Evolutionary conservation across 2,888 invertebrate genomes (phyloP), one percentile per base, ranked within the genome.

Genomic region (Drosophila cyrtoloma): DNA sequence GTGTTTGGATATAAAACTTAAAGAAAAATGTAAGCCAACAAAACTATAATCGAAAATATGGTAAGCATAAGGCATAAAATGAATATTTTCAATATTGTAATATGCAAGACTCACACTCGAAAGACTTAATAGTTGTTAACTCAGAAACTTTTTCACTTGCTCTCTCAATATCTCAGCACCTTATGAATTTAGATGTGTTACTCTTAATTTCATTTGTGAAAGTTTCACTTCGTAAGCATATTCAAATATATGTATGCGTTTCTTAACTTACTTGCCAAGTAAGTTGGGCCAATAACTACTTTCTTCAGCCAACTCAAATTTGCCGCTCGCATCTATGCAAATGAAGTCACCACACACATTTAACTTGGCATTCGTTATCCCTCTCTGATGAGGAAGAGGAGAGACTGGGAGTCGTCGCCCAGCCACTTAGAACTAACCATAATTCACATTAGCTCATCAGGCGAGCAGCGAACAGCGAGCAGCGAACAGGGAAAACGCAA

Each of bases 391-490:
- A 2, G 16, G 47, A 9, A 1, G 9, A 16, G 47, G 0, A 19
- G 19, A 12, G 26, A 51, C 76, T 58, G 59, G 22, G 26, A 56
- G 51, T 42, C 55, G 50, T 51, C 61, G 42, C 35, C 19, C 47
- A 50, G 70, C 69, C 84, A 81, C 81, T 79, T 61, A 70, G 51
- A 81, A 75, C 79, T 79, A 79, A 64, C 67, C 89, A 84, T 81
- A 89, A 81, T 77, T 86, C 86, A 79, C 71, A 86, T 83, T 83
- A 86, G 81, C 86, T 79, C 61, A 62, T 62, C 68, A 44, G 22
- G 47, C 44, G 1, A 47, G 47, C 71, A 50, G 61, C 52, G 69
- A 14, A 22, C 71, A 50, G 61, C 52, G 67, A 7, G 33, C 59
- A 33, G 56, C 32, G 30, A 5, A n/a, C 6, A 33, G 47, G 7